Conservation (phyloP, 2,113 vertebrate genomes). For the Telmatochromis brachygnathus region DNA sequence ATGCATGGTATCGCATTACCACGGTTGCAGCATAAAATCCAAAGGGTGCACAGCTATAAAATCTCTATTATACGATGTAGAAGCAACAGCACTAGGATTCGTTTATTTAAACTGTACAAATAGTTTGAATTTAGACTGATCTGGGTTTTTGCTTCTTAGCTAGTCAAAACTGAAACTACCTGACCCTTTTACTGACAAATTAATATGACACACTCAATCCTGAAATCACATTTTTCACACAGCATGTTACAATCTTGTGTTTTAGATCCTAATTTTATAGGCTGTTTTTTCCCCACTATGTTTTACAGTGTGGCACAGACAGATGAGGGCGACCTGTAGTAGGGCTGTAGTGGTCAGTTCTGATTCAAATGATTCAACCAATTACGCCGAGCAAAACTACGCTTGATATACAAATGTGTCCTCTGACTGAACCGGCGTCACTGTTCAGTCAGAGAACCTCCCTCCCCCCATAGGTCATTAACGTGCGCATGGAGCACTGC, state of each 20-base stretch:
- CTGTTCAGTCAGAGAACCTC: background rate
- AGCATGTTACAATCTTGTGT: background rate
- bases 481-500: background rate
- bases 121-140: background rate
- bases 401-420: background rate
- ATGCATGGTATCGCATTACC: background rate
- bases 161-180: background rate
- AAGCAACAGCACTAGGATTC: accelerated
- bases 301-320: background rate
- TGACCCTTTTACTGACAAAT: background rate
- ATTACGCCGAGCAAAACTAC: background rate
- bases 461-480: background rate
- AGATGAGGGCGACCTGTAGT: background rate
- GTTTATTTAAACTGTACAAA: background rate
- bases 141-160: background rate
- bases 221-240: background rate
- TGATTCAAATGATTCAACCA: background rate
- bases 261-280: background rate
- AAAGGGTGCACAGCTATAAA: background rate
- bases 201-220: background rate
- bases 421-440: background rate
- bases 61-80: background rate
- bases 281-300: background rate
- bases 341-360: background rate
- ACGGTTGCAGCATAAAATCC: background rate